These are phyloP conservation scores for Antennarius striatus DNA, from an alignment of 2,113 vertebrate genomes.

Conservation along the genomic window DNA sequence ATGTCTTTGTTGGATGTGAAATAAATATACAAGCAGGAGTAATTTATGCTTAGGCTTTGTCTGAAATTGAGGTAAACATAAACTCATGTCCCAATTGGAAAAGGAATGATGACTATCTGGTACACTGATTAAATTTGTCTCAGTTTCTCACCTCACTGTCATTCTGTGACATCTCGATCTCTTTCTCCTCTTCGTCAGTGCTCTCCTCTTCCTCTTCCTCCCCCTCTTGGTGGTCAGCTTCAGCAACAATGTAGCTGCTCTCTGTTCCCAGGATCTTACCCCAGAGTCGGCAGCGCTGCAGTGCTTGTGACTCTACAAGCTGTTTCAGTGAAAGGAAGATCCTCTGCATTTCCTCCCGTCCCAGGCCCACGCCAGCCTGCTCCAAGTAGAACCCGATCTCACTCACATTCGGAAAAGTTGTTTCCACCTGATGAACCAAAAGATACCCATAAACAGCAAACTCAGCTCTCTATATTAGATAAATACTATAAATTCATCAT, in stretches of 20 bases:
- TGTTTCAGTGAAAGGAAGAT: slow-evolving; percentile 90
- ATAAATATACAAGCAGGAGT: too few relatives aligned
- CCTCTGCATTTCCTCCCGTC: slow-evolving; percentile 86
- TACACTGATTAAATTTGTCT: slow-evolving; percentile 11
- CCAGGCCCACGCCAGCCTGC: slow-evolving; percentile 88
- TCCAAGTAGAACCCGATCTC: slow-evolving; percentile 91
- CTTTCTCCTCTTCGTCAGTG: slow-evolving; percentile 58
- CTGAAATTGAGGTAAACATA: too few relatives aligned
- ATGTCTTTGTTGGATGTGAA: too few relatives aligned
- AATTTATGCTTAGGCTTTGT: too few relatives aligned
- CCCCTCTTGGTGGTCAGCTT: slow-evolving; percentile 84
- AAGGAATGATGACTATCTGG: too few relatives aligned
- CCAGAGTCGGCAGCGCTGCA: slow-evolving; percentile 90
- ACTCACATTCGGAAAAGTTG: slow-evolving; percentile 85
- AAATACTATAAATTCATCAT: not conserved
- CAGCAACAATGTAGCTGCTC: slow-evolving; percentile 89
- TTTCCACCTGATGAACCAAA: slow-evolving; percentile 76
- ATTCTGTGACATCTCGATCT: slow-evolving; percentile 14
- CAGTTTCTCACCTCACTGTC: slow-evolving; percentile 42
- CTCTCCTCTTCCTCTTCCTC: slow-evolving; percentile 83
- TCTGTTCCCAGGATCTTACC: slow-evolving; percentile 90
- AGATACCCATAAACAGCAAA: not conserved
- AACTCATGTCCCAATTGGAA: too few relatives aligned
- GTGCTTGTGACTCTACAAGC: slow-evolving; percentile 79
- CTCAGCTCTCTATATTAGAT: not conserved